Percentiles rank a stretch among this genome's conserved stretches.
Conservation (phyloP, 2,113 vertebrate species). For the Tapirus terrestris region DNA sequence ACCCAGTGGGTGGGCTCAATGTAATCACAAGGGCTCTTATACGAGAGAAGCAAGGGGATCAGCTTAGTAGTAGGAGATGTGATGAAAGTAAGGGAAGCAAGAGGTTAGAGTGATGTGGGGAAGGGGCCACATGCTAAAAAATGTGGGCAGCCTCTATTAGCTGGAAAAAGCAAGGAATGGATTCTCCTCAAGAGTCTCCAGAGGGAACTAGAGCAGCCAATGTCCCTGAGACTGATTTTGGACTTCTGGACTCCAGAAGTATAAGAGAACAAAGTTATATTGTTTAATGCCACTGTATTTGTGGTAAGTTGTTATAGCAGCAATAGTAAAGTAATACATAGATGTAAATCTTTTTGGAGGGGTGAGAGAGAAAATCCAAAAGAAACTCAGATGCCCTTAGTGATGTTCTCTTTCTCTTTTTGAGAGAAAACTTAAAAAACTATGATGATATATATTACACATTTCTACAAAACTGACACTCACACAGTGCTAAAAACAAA, state of each 20-base stretch:
- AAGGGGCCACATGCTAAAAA: background rate
- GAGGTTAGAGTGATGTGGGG: background rate
- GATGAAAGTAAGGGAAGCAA: background rate
- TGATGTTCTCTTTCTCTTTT: background rate
- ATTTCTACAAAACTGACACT: background rate
- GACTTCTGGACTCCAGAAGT: background rate
- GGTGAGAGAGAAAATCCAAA: background rate
- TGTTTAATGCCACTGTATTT: background rate
- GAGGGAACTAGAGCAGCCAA: accelerated
- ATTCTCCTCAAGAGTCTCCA: background rate
- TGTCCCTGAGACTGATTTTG: background rate
- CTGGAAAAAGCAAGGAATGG: background rate
- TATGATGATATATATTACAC: background rate
- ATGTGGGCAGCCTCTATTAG: accelerated
- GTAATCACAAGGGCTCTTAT: background rate
- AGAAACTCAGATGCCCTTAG: background rate
- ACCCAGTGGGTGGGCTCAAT: background rate
- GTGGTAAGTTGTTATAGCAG: background rate
- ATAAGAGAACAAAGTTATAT: background rate
- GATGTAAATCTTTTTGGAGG: background rate
- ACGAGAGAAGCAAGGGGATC: background rate
- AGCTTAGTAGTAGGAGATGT: background rate
- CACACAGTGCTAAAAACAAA: background rate
- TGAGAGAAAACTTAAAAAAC: background rate
- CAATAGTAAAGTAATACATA: background rate